Conservation (phyloP, 2,888 invertebrate genomes). For the Caenorhabditis macrosperma region DNA sequence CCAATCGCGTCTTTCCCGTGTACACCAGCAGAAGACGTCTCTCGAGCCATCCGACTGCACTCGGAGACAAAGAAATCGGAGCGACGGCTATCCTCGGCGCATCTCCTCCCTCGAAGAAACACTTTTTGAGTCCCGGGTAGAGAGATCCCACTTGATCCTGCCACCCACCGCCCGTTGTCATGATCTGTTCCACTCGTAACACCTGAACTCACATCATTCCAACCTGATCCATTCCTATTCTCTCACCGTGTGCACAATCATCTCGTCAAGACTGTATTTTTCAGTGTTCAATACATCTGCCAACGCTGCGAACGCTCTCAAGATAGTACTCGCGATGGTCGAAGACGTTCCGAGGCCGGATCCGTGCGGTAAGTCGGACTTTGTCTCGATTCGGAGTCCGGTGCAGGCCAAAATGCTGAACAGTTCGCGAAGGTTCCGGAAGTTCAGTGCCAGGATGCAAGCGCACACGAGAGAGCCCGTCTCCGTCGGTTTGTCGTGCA, state of each 20-base stretch:
- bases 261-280: neutral
- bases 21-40: slow-evolving; percentile 82
- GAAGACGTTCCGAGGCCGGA: slow-evolving; percentile 83
- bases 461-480: slow-evolving; percentile 70
- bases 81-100: slow-evolving; percentile 74
- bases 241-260: slow-evolving; percentile 38
- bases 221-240: neutral
- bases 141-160: slow-evolving; percentile 83
- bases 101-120: slow-evolving; percentile 55
- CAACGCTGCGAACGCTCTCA: slow-evolving; percentile 80
- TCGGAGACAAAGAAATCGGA: slow-evolving; percentile 75
- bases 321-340: slow-evolving; percentile 82
- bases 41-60: slow-evolving; percentile 80
- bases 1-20: slow-evolving; percentile 83
- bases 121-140: slow-evolving; percentile 81
- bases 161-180: slow-evolving; percentile 84
- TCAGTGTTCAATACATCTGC: neutral
- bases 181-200: slow-evolving; percentile 82
- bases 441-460: slow-evolving; percentile 65
- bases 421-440: neutral
- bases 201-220: slow-evolving; percentile 79
- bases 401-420: slow-evolving; percentile 10
- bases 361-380: slow-evolving; percentile 73
- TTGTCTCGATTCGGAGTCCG: slow-evolving; percentile 54
- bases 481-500: slow-evolving; percentile 43